Percentiles rank a stretch among this genome's conserved stretches.
These are phyloP conservation scores for Tangara arthus DNA, from an alignment of 2,797 vertebrate species.

Conservation along the genomic window DNA sequence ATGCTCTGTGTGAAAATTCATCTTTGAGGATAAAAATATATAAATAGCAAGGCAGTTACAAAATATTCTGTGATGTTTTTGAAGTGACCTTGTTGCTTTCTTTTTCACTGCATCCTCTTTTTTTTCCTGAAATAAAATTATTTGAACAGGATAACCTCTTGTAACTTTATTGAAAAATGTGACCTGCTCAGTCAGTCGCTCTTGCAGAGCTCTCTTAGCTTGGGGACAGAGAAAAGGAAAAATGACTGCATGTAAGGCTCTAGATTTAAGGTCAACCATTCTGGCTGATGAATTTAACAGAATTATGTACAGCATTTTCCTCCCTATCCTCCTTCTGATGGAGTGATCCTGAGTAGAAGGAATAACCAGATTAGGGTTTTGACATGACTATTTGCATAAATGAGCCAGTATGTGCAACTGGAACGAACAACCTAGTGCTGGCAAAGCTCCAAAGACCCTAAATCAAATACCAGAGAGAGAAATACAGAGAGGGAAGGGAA, in stretches of 20 bases:
- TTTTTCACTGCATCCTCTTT: neutral
- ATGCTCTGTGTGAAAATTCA: neutral
- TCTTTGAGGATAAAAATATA: neutral
- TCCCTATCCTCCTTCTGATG: neutral
- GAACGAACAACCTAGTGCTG: neutral
- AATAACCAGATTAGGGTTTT: slow-evolving; percentile 6
- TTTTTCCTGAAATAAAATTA: slow-evolving; percentile 1
- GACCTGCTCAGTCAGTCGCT: slow-evolving; percentile 19
- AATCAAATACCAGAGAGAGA: neutral
- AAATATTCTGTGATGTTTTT: slow-evolving; percentile 24
- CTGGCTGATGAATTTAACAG: neutral
- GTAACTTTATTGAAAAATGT: slow-evolving; percentile 12
- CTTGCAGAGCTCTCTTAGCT: neutral
- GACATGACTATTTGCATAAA: neutral
- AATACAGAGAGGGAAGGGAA: neutral
- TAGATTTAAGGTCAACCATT: slow-evolving; percentile 35
- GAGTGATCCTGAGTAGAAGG: neutral
- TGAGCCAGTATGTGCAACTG: neutral
- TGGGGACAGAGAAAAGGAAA: slow-evolving; percentile 7
- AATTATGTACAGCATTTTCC: neutral
- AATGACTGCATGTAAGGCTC: neutral
- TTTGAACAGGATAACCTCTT: slow-evolving; percentile 25
- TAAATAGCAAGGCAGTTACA: neutral
- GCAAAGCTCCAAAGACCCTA: neutral
- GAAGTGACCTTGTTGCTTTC: slow-evolving; percentile 48